A percentile compares a stretch with the other conserved stretches of the same genome.
phyloP scores from a whole-genome alignment of 2,797 vertebrate genomes.

The Sternotherus odoratus region DNA sequence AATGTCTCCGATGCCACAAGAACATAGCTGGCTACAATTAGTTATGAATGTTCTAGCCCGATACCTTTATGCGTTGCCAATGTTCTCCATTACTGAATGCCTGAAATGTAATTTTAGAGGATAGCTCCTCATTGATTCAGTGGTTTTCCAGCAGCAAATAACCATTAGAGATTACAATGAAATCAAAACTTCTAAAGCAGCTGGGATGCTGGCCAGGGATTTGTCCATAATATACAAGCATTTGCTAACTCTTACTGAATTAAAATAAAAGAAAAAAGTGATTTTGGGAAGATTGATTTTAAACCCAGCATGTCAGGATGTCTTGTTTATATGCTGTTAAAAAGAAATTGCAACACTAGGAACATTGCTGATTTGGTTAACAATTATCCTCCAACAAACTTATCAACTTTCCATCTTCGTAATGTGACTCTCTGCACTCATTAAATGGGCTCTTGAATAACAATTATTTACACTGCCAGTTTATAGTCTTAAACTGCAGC shows the following conservation, averaged over 20 bases:
- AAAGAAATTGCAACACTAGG: conserved; percentile 12
- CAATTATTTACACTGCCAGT: conserved; percentile 30
- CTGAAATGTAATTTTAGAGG: neutral
- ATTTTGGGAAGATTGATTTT: conserved; percentile 10
- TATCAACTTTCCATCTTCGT: conserved; percentile 39
- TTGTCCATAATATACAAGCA: neutral
- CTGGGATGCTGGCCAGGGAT: neutral
- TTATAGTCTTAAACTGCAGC: neutral
- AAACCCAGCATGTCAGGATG: neutral
- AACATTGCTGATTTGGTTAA: conserved; percentile 46
- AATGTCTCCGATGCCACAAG: neutral
- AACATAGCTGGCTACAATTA: neutral
- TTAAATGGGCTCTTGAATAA: conserved; percentile 31
- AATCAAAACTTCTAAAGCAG: neutral
- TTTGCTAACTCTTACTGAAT: neutral
- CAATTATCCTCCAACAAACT: neutral
- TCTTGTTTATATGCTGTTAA: neutral
- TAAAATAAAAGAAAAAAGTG: neutral
- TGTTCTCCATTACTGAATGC: neutral
- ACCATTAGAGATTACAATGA: neutral
- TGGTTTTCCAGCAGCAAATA: neutral
- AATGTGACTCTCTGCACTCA: conserved; percentile 9
- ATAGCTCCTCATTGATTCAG: neutral
- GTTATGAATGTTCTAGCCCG: neutral
- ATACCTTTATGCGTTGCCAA: neutral